These are phyloP conservation scores for Falco cherrug DNA, from an alignment of 2,797 vertebrate genomes.

Conservation along the genomic window DNA sequence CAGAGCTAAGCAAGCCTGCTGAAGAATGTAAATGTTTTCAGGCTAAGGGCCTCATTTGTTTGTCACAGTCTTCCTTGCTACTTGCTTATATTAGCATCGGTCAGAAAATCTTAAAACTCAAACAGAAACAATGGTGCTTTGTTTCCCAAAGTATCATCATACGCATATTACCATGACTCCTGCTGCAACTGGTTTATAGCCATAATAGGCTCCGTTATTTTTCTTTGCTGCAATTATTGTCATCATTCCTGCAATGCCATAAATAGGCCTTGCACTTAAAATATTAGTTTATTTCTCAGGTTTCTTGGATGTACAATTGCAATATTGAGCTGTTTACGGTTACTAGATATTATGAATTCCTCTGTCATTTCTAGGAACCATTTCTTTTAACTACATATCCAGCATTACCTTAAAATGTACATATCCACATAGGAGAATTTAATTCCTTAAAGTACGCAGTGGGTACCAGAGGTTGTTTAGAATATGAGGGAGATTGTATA, in stretches of 20 bases:
- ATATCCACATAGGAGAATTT: not conserved
- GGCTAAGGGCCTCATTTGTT: not conserved
- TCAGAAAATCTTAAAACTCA: not conserved
- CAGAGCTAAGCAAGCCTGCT: not conserved
- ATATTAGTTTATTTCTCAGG: slow-evolving; percentile 3
- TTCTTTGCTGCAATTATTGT: not conserved
- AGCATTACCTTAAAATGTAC: not conserved
- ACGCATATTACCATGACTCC: not conserved
- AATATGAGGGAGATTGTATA: not conserved
- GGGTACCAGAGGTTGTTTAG: not conserved
- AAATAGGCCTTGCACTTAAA: not conserved
- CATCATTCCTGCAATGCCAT: not conserved
- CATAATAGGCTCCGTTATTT: not conserved
- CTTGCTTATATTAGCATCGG: not conserved
- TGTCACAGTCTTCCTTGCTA: not conserved
- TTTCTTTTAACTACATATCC: not conserved
- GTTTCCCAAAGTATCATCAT: not conserved
- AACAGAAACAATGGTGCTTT: not conserved
- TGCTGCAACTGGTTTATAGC: not conserved
- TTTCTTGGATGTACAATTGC: slow-evolving; percentile 6
- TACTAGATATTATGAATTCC: not conserved
- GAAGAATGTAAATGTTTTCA: not conserved
- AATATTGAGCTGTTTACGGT: not conserved
- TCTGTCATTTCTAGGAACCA: slow-evolving; percentile 6
- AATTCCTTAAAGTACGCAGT: not conserved